phyloP scores from a whole-genome alignment of 2,113 vertebrate species.

The Turdus rufiventris region DNA sequence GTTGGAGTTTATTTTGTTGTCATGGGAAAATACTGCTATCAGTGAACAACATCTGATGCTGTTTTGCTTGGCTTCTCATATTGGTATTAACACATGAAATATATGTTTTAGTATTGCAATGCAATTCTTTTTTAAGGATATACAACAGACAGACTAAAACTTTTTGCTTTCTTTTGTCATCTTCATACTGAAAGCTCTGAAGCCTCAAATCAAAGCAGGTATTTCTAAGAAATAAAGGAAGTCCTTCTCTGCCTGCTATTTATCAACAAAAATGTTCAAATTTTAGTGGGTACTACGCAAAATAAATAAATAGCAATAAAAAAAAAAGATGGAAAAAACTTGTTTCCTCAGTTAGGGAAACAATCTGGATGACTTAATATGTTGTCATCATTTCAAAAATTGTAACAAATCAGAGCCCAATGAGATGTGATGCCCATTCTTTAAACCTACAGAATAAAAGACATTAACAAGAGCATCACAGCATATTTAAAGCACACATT shows the following conservation, averaged over 20 bases:
- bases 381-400: neutral
- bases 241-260: neutral
- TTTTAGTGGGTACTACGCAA: neutral
- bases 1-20: neutral
- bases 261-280: neutral
- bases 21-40: neutral
- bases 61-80: neutral
- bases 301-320: neutral
- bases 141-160: neutral
- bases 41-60: neutral
- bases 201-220: neutral
- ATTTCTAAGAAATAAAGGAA: neutral
- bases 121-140: neutral
- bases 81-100: neutral
- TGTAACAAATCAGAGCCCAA: neutral
- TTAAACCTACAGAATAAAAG: neutral
- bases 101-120: neutral
- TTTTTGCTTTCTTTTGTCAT: neutral
- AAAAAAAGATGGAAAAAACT: neutral
- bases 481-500: neutral
- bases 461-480: neutral
- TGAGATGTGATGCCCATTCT: neutral
- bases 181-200: neutral
- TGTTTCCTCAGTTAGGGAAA: neutral
- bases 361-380: neutral